Base-by-base conservation (phyloP, 1,140 invertebrate genomes). In the Aphidius gifuensis region DNA sequence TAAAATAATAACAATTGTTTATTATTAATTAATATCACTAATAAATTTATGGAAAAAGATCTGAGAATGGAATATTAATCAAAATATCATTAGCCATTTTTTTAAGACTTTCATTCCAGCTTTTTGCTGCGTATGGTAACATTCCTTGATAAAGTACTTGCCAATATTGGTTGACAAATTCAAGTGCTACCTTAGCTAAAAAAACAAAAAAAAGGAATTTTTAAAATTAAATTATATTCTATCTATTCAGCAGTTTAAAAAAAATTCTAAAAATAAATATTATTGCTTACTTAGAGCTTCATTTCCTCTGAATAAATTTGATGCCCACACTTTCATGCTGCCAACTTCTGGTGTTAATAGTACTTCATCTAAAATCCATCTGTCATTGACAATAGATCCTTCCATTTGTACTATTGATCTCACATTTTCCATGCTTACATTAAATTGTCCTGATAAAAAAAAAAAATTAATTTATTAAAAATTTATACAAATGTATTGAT, bases 281-380 rank as follows among this genome's bases (percentile, higher is more conserved):
- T 44, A 8, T 53, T 64, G 82, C 84, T 84, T 73, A 87, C 86
- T 84, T 11, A 87, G 69, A n/a, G 82, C 77, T 51, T 70, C 71
- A 62, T 83, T 84, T 43, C 84, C 84, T n/a, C 82, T 82, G 64
- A 86, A 84, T 0, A 86, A 72, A 66, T 85, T 83, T 1, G 77
- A 80, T 23, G 85, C 73, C 61, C 76, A 78, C 2, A 84, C 68
- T 32, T 80, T 77, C 82, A 87, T 81, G 43, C 82, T 76, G 4
- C 83, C 79, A 5, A 90, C 80, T 65, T 87, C 83, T 8, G 86
- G 87, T 40, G 81, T 80, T 66, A 88, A 76, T 69, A 83, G 84
- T 69, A 90, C 88, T 23, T 86, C 86, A 57, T 85, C 84, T 5
- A 86, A 53, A 3, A 74, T 61, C 75, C 73, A 80, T 66, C 62